phyloP scores from a whole-genome alignment of 2,888 invertebrate species.

The Lasioglossum leucozonium region DNA sequence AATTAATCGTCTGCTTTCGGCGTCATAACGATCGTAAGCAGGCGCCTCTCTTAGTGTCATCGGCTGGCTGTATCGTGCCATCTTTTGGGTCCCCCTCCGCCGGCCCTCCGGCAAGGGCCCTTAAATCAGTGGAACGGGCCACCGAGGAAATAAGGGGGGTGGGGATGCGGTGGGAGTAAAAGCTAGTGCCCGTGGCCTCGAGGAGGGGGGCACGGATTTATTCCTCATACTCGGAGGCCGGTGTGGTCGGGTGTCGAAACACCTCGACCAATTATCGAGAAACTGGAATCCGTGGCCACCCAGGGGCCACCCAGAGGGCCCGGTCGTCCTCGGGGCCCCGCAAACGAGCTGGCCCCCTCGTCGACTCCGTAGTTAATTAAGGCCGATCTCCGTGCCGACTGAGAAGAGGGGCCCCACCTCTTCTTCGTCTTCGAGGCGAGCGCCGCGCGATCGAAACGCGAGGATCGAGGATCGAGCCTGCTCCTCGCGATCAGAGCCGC shows the following conservation, averaged over 20 bases:
- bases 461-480: background rate
- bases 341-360: slow-evolving; percentile 75
- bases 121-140: slow-evolving; percentile 38
- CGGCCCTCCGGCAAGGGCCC: background rate
- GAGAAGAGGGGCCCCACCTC: slow-evolving; percentile 62
- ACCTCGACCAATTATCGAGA: slow-evolving; percentile 85
- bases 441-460: slow-evolving; percentile 15
- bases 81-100: slow-evolving; percentile 51
- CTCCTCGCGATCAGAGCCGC: background rate
- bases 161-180: background rate
- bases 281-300: slow-evolving; percentile 84
- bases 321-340: slow-evolving; percentile 60
- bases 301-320: slow-evolving; percentile 71
- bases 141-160: background rate
- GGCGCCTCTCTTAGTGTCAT: slow-evolving; percentile 79
- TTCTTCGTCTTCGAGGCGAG: slow-evolving; percentile 64
- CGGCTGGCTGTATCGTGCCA: slow-evolving; percentile 75
- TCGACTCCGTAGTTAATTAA: slow-evolving; percentile 76
- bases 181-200: background rate
- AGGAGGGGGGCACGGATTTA: slow-evolving; percentile 63
- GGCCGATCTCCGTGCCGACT: slow-evolving; percentile 65
- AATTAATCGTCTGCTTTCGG: slow-evolving; percentile 67
- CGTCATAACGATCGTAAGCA: slow-evolving; percentile 73
- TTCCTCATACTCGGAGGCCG: slow-evolving; percentile 70
- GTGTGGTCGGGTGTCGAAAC: slow-evolving; percentile 84